phyloP scores from a whole-genome alignment of 2,888 invertebrate genomes.

The Leistus spinibarbis region DNA sequence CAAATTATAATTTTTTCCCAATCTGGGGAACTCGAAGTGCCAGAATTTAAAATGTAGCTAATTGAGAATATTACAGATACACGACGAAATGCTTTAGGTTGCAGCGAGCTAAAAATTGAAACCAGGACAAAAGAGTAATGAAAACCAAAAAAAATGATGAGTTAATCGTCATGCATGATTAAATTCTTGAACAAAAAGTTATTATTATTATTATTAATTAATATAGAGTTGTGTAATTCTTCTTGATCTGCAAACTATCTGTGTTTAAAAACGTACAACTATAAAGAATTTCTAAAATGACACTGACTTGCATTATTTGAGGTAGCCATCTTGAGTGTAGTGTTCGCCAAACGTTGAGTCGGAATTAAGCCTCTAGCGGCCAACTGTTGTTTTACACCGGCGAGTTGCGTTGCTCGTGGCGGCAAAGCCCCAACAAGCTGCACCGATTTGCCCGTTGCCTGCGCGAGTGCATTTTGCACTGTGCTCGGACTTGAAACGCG shows the following conservation, averaged over 20 bases:
- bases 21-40: too few relatives aligned
- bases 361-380: slow-evolving; percentile 53
- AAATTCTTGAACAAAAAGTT: not conserved
- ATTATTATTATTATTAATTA: not conserved
- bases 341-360: slow-evolving; percentile 48
- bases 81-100: too few relatives aligned
- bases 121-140: not conserved
- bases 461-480: slow-evolving; percentile 50
- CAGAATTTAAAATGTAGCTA: too few relatives aligned
- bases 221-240: not conserved
- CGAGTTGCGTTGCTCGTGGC: slow-evolving; percentile 51
- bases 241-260: slow-evolving; percentile 1
- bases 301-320: slow-evolving; percentile 56
- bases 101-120: too few relatives aligned
- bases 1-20: too few relatives aligned
- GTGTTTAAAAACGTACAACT: not conserved
- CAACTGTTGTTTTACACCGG: slow-evolving; percentile 48
- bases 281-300: slow-evolving; percentile 11
- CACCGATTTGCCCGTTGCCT: slow-evolving; percentile 48
- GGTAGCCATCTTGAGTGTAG: slow-evolving; percentile 56
- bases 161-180: slow-evolving; percentile 10
- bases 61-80: too few relatives aligned
- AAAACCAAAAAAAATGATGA: slow-evolving; percentile 3
- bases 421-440: slow-evolving; percentile 50
- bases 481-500: slow-evolving; percentile 48